Conservation (phyloP, 2,113 vertebrate genomes). For the Butorides virescens region DNA sequence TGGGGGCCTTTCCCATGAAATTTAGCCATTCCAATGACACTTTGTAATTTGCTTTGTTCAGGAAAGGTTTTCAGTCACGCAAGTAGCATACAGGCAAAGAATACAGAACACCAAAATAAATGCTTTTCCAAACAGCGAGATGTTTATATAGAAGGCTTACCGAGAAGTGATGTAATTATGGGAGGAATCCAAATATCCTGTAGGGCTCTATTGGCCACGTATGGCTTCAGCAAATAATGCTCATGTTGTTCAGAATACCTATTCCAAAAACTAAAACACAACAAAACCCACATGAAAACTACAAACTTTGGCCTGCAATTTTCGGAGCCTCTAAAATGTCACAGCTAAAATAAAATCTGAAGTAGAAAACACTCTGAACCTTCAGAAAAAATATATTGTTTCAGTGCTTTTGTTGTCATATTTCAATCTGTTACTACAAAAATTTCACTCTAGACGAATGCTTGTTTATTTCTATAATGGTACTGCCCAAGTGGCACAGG, state of each 20-base stretch:
- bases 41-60: conserved; percentile 47
- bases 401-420: background rate
- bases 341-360: background rate
- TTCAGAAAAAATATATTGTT: background rate
- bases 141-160: conserved; percentile 39
- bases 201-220: background rate
- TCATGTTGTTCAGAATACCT: background rate
- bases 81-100: background rate
- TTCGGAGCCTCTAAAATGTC: background rate
- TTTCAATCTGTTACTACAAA: background rate
- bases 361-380: background rate
- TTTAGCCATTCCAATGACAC: conserved; percentile 27
- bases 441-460: background rate
- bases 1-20: background rate
- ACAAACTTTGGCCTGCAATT: background rate
- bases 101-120: conserved; percentile 50
- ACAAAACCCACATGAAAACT: background rate
- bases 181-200: conserved; percentile 2
- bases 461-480: background rate
- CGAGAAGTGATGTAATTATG: conserved; percentile 48
- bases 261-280: background rate
- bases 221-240: background rate
- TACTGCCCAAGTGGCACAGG: background rate
- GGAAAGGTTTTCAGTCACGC: background rate
- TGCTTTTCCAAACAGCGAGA: background rate